phyloP scores from a whole-genome alignment of 1,140 invertebrate species.

The Spodoptera litura region DNA sequence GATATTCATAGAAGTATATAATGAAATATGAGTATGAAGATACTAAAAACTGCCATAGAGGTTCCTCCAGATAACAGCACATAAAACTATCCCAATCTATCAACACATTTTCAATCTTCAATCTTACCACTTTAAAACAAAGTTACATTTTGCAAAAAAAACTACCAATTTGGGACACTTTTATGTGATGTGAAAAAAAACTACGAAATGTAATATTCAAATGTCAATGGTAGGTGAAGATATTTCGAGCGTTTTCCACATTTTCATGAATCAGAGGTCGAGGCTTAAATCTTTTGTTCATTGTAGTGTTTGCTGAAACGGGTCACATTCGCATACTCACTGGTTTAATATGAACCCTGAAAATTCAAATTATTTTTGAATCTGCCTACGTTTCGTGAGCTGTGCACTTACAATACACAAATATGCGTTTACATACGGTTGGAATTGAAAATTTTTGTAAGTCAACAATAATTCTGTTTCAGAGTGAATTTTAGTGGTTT shows the following conservation, averaged over 20 bases:
- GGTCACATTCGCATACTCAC: slow-evolving; percentile 16
- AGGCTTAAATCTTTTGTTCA: slow-evolving; percentile 16
- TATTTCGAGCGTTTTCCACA: slow-evolving; percentile 20
- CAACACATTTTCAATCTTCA: too few species aligned
- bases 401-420: background rate
- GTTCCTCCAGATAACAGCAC: too few species aligned
- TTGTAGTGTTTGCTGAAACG: slow-evolving; percentile 37
- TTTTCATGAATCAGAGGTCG: slow-evolving; percentile 23
- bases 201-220: slow-evolving; percentile 1
- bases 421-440: background rate
- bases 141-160: too few species aligned
- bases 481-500: too few species aligned
- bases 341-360: slow-evolving; percentile 4
- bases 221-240: slow-evolving; percentile 12
- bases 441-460: background rate
- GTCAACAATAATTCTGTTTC: background rate
- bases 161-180: too few species aligned
- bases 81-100: too few species aligned
- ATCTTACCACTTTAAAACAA: too few species aligned
- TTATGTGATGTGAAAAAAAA: background rate
- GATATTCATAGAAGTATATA: too few species aligned
- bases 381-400: background rate
- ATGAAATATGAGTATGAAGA: too few species aligned
- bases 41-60: too few species aligned
- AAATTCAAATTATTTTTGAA: slow-evolving; percentile 22